phyloP scores from a whole-genome alignment of 2,888 invertebrate species.

The Elysia crispata region DNA sequence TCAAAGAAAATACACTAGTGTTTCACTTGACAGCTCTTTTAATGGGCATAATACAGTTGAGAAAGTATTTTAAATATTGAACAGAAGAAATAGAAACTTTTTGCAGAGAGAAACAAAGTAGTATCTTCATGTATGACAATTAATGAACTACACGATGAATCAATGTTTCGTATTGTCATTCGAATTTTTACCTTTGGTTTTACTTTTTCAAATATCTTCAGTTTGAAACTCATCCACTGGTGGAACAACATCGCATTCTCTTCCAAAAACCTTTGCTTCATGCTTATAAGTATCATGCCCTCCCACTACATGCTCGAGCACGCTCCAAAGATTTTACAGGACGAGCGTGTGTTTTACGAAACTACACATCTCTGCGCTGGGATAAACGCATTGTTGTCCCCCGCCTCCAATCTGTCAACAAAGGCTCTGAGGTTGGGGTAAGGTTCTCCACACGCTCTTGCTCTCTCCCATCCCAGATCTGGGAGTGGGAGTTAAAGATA shows the following conservation, averaged over 20 bases:
- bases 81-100: no score
- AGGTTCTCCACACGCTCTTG: constrained; percentile 76
- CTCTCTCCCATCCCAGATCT: constrained; percentile 75
- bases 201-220: constrained; percentile 7
- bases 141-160: no score
- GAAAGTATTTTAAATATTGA: no score
- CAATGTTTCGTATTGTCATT: no score
- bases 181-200: no score
- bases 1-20: no score
- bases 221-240: constrained; percentile 85
- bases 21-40: no score
- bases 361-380: constrained; percentile 78
- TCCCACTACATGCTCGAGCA: constrained; percentile 75
- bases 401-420: constrained; percentile 64
- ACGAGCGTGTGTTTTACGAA: constrained; percentile 74
- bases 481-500: constrained; percentile 78
- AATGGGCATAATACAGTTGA: no score
- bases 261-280: constrained; percentile 75
- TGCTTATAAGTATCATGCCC: constrained; percentile 78
- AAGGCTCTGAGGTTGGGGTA: constrained; percentile 72
- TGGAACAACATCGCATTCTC: constrained; percentile 80
- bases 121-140: no score
- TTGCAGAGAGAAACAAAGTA: no score
- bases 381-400: constrained; percentile 76
- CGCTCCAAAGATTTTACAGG: constrained; percentile 71